Conservation (phyloP, 2,888 invertebrate genomes). For the Drosophila barbarae region DNA sequence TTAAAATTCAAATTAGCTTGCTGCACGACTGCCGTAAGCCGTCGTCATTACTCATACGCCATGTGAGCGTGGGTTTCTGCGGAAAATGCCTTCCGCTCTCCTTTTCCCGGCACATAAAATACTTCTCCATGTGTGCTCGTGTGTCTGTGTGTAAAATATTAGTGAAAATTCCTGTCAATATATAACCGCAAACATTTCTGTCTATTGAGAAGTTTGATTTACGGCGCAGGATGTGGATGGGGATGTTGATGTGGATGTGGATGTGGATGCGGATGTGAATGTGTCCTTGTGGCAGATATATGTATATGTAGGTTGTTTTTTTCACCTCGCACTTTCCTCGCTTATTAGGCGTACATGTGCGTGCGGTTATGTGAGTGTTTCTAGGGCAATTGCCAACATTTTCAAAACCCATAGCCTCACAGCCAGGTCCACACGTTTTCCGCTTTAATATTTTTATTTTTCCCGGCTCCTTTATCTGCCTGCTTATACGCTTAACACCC, state of each 20-base stretch:
- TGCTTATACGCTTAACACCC: conserved; percentile 18
- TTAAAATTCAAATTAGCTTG: conserved; percentile 45
- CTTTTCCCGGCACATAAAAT: not conserved
- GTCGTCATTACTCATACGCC: conserved; percentile 40
- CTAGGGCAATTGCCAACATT: conserved; percentile 52
- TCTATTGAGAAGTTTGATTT: conserved; percentile 57
- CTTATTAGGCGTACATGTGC: conserved; percentile 37
- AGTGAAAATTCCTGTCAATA: conserved; percentile 46
- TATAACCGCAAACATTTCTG: conserved; percentile 45
- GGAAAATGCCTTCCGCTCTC: conserved; percentile 4
- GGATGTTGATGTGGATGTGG: conserved; percentile 1
- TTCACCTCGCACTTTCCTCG: conserved; percentile 3
- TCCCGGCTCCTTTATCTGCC: conserved; percentile 26
- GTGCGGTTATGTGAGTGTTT: conserved; percentile 28
- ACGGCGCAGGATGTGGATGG: conserved; percentile 25
- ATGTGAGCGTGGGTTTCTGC: conserved; percentile 13
- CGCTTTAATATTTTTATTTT: conserved; percentile 37
- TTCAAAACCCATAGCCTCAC: conserved; percentile 43
- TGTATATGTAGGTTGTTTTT: conserved; percentile 6
- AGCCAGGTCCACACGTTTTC: conserved; percentile 26
- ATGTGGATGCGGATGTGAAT: conserved; percentile 1
- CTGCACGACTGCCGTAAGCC: conserved; percentile 31
- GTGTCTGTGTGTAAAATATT: conserved; percentile 30
- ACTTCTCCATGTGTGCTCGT: not conserved
- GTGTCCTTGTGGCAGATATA: conserved; percentile 25